Evolutionary conservation across 1,140 invertebrate species (phyloP), one percentile per base, ranked within the genome.

Genomic region (Pseudachorutes palmiensis): DNA sequence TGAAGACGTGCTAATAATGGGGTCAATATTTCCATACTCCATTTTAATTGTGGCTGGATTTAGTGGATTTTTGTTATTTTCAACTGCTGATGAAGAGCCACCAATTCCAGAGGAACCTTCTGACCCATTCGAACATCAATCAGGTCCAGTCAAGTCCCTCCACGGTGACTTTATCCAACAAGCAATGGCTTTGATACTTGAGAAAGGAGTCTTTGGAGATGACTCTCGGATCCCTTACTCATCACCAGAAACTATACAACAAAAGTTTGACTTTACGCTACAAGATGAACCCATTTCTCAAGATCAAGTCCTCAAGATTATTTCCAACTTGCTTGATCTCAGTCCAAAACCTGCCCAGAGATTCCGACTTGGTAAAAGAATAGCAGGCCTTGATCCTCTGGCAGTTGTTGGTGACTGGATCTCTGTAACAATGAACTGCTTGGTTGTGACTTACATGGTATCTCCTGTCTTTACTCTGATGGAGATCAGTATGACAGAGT

Each of bases 361-460:
- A 5, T 63, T 31, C 26, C 14, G 12, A 36, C 36, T 63, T 24
- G 26, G 31, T 36, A 33, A 16, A 16, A 5, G 59, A 14, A 32
- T 61, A 16, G 3, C 59, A 5, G 61, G 87, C 2, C 79, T 92
- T 14, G 90, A 92, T 77, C 89, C 89, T 0, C 92, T 91, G 70
- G 90, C 88, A 0, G 77, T 93, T 30, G 81, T 89, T 28, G 91
- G 88, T 0, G 89, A 92, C 75, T 91, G 89, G 88, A 76, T 92
- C 63, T 89, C 88, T 2, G 90, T 92, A 75, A 87, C 89, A 1
- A 78, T 93, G 12, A 92, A 92, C 79, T 87, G 89, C 0, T 90
- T 88, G 69, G 88, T 91, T 0, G 92, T 92, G 76, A 93, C 90
- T 0, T 94, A 89, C 74, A 90, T 92, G 79, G 90, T 94, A 28